phyloP scores from a whole-genome alignment of 2,797 vertebrate species.

The Enteromius paludinosus region DNA sequence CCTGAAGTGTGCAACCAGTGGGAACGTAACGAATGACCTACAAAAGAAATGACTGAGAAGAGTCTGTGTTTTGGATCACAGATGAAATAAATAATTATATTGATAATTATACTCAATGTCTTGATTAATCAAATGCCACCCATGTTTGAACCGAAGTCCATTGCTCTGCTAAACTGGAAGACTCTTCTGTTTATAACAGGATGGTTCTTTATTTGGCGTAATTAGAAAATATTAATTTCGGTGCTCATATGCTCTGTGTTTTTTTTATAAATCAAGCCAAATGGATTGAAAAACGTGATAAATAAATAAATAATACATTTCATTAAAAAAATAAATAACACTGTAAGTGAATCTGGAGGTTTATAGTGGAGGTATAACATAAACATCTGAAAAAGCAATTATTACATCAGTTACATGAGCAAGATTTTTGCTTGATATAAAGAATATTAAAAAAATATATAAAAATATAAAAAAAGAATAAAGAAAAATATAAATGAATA shows the following conservation, averaged over 20 bases:
- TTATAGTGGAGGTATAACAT: too few relatives aligned
- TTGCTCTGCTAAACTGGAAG: slow-evolving; percentile 58
- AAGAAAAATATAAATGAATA: too few relatives aligned
- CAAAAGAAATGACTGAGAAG: slow-evolving; percentile 18
- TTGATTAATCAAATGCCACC: slow-evolving; percentile 66
- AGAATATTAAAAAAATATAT: too few relatives aligned
- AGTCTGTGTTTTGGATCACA: slow-evolving; percentile 14
- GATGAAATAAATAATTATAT: slow-evolving; percentile 36
- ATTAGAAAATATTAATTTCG: slow-evolving; percentile 77
- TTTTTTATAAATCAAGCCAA: slow-evolving; percentile 76
- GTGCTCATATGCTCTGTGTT: slow-evolving; percentile 64
- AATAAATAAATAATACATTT: too few relatives aligned
- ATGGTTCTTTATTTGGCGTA: slow-evolving; percentile 69
- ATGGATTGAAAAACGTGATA: slow-evolving; percentile 63
- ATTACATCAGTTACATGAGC: too few relatives aligned
- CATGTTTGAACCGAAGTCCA: slow-evolving; percentile 57
- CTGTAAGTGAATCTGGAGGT: too few relatives aligned
- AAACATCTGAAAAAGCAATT: too few relatives aligned
- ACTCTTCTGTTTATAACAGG: slow-evolving; percentile 65
- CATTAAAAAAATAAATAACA: too few relatives aligned
- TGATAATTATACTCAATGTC: slow-evolving; percentile 59
- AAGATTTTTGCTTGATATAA: too few relatives aligned
- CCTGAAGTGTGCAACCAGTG: not conserved
- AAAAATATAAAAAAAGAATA: too few relatives aligned
- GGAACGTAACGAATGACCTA: not conserved